Evolutionary conservation across 1,140 invertebrate genomes (phyloP).

Genomic region (Drosophila grimshawi): DNA sequence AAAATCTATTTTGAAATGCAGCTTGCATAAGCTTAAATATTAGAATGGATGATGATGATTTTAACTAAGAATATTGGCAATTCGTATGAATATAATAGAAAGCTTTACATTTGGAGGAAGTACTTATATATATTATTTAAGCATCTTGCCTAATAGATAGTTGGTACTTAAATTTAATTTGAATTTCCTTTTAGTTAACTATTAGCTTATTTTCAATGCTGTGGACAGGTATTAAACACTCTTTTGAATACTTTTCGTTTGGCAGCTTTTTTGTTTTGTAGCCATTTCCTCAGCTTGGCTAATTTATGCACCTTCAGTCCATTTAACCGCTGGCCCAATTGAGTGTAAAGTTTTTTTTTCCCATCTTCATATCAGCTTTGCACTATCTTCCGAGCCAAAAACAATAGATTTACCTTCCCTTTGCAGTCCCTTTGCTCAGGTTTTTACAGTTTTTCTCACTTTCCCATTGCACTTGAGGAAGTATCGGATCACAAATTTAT

Average conservation of each 20-base stretch:
- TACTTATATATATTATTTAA: not conserved
- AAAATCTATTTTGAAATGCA: constrained; percentile 16
- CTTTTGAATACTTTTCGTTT: not conserved
- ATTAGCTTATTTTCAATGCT: not conserved
- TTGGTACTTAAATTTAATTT: too few relatives aligned
- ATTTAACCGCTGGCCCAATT: constrained; percentile 43
- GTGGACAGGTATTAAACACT: constrained; percentile 5
- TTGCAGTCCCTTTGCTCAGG: constrained; percentile 17
- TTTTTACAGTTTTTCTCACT: constrained; percentile 57
- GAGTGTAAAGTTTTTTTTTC: constrained; percentile 55
- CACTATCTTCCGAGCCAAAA: constrained; percentile 21
- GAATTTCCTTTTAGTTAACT: not conserved
- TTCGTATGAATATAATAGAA: too few relatives aligned
- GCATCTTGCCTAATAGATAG: not conserved
- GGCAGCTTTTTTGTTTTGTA: not conserved
- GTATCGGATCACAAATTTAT: constrained; percentile 53
- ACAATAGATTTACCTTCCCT: constrained; percentile 38
- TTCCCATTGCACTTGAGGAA: constrained; percentile 69
- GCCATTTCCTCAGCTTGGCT: constrained; percentile 10
- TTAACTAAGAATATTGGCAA: too few relatives aligned
- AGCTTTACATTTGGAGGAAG: too few relatives aligned
- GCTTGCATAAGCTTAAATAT: not conserved
- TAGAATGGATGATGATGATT: too few relatives aligned
- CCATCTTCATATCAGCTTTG: constrained; percentile 27
- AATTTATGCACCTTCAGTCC: constrained; percentile 22